Evolutionary conservation across 2,888 invertebrate species (phyloP).

Genomic region (Dione juno): DNA sequence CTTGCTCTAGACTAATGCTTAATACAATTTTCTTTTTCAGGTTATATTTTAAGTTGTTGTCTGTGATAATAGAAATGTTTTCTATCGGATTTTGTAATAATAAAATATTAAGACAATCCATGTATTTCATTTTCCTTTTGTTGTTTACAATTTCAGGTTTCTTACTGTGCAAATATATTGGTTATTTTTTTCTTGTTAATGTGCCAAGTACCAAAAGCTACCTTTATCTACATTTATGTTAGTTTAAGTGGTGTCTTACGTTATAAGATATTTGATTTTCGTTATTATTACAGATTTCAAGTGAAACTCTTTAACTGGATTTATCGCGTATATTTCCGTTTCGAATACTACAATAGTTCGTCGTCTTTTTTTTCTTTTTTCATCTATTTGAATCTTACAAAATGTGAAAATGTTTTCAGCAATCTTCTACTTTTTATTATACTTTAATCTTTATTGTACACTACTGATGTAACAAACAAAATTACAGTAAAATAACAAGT

Average conservation of each 20-base stretch:
- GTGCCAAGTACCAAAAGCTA: neutral
- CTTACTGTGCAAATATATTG: conserved; percentile 46
- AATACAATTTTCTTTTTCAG: conserved; percentile 46
- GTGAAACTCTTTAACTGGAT: no score
- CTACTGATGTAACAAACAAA: no score
- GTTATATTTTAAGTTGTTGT: conserved; percentile 66
- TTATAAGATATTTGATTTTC: no score
- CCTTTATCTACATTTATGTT: neutral
- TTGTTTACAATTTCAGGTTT: conserved; percentile 48
- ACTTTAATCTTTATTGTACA: no score
- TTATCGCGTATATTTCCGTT: no score
- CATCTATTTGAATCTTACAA: no score
- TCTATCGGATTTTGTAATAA: conserved; percentile 59
- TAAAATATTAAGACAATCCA: conserved; percentile 50
- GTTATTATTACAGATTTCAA: no score
- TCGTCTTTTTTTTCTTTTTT: no score
- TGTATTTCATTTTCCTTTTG: conserved; percentile 60
- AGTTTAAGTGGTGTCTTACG: neutral
- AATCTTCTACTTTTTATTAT: no score
- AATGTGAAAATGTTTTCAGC: no score
- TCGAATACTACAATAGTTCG: no score
- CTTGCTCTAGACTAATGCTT: neutral
- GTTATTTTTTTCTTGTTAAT: neutral
- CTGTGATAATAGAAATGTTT: conserved; percentile 73
- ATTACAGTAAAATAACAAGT: no score